Evolutionary conservation across 1,140 invertebrate genomes (phyloP), one percentile per base, ranked within the genome.

Genomic region (Aphelinus atriplicis): DNA sequence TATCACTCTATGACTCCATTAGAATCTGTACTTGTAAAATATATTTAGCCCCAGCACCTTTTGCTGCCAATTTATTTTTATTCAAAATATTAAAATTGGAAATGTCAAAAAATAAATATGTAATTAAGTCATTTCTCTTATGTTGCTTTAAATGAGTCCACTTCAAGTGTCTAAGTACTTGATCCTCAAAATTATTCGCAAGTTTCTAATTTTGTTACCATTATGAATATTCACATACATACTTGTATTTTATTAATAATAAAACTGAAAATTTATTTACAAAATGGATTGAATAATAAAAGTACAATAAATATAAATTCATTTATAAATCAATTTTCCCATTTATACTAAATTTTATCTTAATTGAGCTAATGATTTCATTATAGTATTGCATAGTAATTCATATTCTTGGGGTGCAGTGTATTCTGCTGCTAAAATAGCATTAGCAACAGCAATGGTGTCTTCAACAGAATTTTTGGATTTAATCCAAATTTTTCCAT

Each of bases 401-500:
- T 89, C 87, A 57, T 94, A 93, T 87, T 94, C 90, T 78, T 91
- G 85, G 77, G 91, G 88, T 71, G 88, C 88, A 78, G 93, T 90
- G 81, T 92, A 91, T 88, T 97, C 95, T 62, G 93, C 89, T 7
- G 91, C 90, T 62, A 93, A 81, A 77, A 98, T 93, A 62, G 93
- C 92, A 90, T 95, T 95, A 45, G 91, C 91, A n/a, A 98, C 84
- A 9, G 92, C 93, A 64, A 97, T 92, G 10, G 94, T 95, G 76
- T 95, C 92, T 70, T 91, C 89, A 61, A 92, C 86, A 47, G 90
- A 91, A 1, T 78, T 64, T 58, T 91, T 91, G 4, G 93, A 92
- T 83, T 95, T 95, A 1, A 98, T 90, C 97, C 97, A 99, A 67
- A 99, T 92, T 78, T 94, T 92, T 3, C 98, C 98, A 88, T 99